Percentiles rank a stretch among this genome's conserved stretches.
phyloP scores from a whole-genome alignment of 2,797 vertebrate species.

The Podarcis siculus region DNA sequence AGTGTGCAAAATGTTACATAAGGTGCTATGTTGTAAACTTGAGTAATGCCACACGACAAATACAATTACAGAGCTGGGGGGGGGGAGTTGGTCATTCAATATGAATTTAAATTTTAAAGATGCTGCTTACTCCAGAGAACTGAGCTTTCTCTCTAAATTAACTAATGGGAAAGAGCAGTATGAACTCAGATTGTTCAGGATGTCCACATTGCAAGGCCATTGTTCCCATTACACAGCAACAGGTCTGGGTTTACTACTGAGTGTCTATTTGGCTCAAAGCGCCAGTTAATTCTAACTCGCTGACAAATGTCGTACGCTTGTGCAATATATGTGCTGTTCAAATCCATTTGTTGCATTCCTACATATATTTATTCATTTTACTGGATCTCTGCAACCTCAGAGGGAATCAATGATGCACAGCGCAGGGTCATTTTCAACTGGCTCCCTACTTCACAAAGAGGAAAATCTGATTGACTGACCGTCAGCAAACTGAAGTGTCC shows the following conservation, averaged over 20 bases:
- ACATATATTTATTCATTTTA: not conserved
- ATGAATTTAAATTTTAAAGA: not conserved
- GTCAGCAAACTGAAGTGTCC: conserved; percentile 83
- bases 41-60: not conserved
- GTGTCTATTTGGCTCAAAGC: not conserved
- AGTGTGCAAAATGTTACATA: not conserved
- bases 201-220: not conserved
- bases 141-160: not conserved
- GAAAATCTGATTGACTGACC: conserved; percentile 70
- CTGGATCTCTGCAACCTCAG: not conserved
- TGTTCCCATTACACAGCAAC: not conserved
- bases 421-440: not conserved
- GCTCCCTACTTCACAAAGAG: not conserved
- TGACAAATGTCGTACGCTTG: not conserved
- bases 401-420: not conserved
- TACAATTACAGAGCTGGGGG: not conserved
- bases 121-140: not conserved
- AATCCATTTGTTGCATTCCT: not conserved
- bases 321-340: not conserved
- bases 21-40: not conserved
- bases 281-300: not conserved
- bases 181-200: not conserved
- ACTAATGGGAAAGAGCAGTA: not conserved
- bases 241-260: not conserved
- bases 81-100: not conserved